Conservation (phyloP, 1,140 invertebrate genomes). For the Drosophila rhopaloa region DNA sequence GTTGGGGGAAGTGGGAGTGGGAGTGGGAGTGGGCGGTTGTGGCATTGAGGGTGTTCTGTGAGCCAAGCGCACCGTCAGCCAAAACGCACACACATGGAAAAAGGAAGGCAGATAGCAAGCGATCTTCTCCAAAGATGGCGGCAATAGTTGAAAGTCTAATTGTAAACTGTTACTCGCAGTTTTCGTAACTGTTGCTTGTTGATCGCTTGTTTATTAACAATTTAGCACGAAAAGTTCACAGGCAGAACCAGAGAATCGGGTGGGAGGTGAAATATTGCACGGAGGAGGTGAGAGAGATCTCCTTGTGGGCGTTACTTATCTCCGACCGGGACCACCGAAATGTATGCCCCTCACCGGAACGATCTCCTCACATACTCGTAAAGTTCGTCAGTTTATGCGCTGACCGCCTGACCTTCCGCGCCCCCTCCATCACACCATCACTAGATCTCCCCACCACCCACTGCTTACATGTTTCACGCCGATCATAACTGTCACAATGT, state of each 20-base stretch:
- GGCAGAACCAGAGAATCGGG: constrained; percentile 24
- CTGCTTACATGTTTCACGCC: constrained; percentile 35
- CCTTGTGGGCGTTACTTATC: constrained; percentile 65
- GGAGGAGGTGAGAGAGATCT: constrained; percentile 16
- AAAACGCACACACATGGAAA: constrained; percentile 27
- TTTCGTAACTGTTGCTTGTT: constrained; percentile 77
- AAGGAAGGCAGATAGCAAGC: constrained; percentile 16
- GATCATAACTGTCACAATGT: constrained; percentile 75
- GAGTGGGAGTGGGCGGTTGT: constrained; percentile 11
- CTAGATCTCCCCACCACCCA: not conserved
- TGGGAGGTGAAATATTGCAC: not conserved
- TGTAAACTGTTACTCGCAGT: constrained; percentile 78
- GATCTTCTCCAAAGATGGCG: constrained; percentile 48
- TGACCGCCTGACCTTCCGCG: constrained; percentile 71
- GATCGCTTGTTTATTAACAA: constrained; percentile 80
- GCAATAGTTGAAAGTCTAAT: constrained; percentile 79
- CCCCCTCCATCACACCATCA: constrained; percentile 14
- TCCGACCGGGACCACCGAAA: constrained; percentile 48
- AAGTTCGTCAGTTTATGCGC: constrained; percentile 68
- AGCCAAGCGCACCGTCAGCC: constrained; percentile 29
- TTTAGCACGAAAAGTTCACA: constrained; percentile 68
- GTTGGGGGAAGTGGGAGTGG: constrained; percentile 2
- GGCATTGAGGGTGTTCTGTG: constrained; percentile 22
- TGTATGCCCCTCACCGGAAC: constrained; percentile 59
- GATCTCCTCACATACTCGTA: constrained; percentile 66